Conservation (phyloP, 2,113 vertebrate genomes). For the Carassius carassius region DNA sequence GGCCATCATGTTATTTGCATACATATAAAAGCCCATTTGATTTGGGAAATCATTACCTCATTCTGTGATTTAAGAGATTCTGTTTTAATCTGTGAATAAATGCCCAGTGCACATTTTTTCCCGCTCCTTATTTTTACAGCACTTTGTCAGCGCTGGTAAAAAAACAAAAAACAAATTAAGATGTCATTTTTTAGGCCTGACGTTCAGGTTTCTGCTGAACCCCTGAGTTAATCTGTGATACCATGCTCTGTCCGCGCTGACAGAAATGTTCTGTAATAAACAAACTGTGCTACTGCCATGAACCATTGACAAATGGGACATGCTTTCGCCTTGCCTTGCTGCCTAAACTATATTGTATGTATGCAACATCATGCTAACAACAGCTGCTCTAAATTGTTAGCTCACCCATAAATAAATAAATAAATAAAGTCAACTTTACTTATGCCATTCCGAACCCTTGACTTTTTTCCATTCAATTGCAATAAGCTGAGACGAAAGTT, state of each 20-base stretch:
- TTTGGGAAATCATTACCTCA: slow-evolving; percentile 54
- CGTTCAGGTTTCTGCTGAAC: background rate
- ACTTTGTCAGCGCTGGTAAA: slow-evolving; percentile 20
- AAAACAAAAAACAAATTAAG: no score
- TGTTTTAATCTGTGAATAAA: slow-evolving; percentile 59
- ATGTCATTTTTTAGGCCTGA: slow-evolving; percentile 54
- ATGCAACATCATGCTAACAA: background rate
- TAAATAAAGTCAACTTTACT: no score
- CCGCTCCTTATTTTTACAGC: slow-evolving; percentile 3
- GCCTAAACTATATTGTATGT: background rate
- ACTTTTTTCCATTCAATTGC: no score
- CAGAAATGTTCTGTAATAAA: slow-evolving; percentile 14
- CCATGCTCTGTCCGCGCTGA: slow-evolving; percentile 1
- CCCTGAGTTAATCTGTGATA: background rate
- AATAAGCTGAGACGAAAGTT: no score
- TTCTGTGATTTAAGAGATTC: slow-evolving; percentile 50
- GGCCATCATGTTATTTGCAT: slow-evolving; percentile 60
- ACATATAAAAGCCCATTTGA: slow-evolving; percentile 65
- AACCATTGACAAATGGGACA: background rate
- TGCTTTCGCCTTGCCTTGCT: background rate
- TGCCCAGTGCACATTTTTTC: slow-evolving; percentile 22
- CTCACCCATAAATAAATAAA: no score
- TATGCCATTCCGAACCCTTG: no score
- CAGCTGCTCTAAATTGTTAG: no score
- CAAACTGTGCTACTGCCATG: background rate